Base-by-base conservation (phyloP, 2,888 invertebrate genomes). In the Coronaproctus castanopsis region DNA sequence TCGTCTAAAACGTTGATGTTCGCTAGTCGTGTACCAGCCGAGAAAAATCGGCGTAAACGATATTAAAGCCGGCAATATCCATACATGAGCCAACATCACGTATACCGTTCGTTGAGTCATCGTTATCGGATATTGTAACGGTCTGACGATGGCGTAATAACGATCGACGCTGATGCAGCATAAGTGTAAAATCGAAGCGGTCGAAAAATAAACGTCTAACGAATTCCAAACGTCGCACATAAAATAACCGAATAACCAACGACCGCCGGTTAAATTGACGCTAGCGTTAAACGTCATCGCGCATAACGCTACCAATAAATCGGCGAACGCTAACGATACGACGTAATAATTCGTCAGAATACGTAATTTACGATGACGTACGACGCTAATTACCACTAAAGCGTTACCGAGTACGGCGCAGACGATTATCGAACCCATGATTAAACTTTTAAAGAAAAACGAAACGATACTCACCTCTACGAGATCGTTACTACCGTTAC, bases 141-240 rank as follows among this genome's bases (percentile, higher is more conserved):
- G 93, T 65, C 89, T 81, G 61, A 91, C 89, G 65, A 93, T 92
- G 57, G 90, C 90, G 71, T 87, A 89, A 71, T 86, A 88, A 65
- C 93, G 79, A 71, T 93, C 93, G 59, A 93, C 89, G 66, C 87
- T 87, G 71, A 95, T 95, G 73, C 92, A 93, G 70, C 92, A 93
- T 57, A 95, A 76, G 71, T 95, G 92, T 55, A 93, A 78, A 62
- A 95, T 91, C 63, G 89, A 90, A 3, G 90, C 91, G 57, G 85
- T 91, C 65, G 84, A 89, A 73, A 92, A 92, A 70, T 92, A 87
- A 1, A 95, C 93, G 72, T 95, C 93, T 64, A 92, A 78, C 48
- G 90, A 87, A 72, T 91, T 93, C 82, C 88, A 95, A 57, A 93
- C 82, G 75, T 93, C 89, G 76, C 93, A 95, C 83, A 92, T 87